Conservation (phyloP, 2,888 invertebrate genomes). For the Drosophila rellima region DNA sequence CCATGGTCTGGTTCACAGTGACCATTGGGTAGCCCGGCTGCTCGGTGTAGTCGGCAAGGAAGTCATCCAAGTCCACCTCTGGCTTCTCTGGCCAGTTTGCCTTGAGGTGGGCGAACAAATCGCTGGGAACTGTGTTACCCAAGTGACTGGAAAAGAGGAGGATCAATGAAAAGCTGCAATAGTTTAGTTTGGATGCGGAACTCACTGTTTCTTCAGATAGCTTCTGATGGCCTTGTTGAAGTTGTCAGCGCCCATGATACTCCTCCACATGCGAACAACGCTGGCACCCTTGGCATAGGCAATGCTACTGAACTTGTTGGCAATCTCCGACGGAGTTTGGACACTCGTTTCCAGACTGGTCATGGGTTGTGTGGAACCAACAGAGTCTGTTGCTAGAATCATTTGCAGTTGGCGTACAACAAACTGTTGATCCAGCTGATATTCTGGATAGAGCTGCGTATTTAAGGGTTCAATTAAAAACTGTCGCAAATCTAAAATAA, state of each 20-base stretch:
- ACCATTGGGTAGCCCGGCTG: constrained; percentile 89
- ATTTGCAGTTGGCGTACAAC: constrained; percentile 89
- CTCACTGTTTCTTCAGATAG: constrained; percentile 87
- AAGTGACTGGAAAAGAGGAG: constrained; percentile 56
- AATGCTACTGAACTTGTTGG: constrained; percentile 87
- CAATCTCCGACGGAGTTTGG: constrained; percentile 87
- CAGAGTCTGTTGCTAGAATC: constrained; percentile 88
- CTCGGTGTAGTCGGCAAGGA: constrained; percentile 88
- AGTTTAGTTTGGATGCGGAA: not conserved
- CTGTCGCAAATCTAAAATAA: not conserved
- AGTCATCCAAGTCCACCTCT: constrained; percentile 76
- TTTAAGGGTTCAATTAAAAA: constrained; percentile 41
- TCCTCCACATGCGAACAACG: constrained; percentile 89
- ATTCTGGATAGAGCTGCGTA: constrained; percentile 88
- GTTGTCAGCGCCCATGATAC: constrained; percentile 87
- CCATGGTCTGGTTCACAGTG: constrained; percentile 83
- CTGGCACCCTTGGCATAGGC: constrained; percentile 90
- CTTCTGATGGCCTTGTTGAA: constrained; percentile 87
- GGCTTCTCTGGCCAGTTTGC: constrained; percentile 70
- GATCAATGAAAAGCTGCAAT: not conserved
- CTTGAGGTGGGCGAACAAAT: constrained; percentile 87
- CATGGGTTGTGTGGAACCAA: constrained; percentile 87
- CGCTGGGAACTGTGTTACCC: constrained; percentile 85
- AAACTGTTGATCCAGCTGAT: constrained; percentile 90
- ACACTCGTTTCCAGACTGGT: constrained; percentile 86